Evolutionary conservation across 2,888 invertebrate genomes (phyloP), one percentile per base, ranked within the genome.

Genomic region (Escarpia spicata): DNA sequence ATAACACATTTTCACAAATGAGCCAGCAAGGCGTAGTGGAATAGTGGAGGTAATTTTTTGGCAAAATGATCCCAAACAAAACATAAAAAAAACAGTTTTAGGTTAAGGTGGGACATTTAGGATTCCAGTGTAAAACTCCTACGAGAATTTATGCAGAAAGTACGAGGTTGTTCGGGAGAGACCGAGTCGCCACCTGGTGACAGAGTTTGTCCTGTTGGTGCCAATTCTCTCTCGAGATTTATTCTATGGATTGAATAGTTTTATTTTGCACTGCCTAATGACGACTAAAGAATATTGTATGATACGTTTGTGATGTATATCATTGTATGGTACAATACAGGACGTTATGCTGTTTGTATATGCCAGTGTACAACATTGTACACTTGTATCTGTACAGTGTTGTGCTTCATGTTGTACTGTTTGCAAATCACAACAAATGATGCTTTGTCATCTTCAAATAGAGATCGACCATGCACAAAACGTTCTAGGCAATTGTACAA

Each of bases 301-400:
- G n/a, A 75, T 26, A 75, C 4, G 75, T 75, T 75, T 75, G 75
- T n/a, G 19, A 75, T 75, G 75, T 75, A 75, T 75, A 75, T 75
- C 75, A n/a, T 75, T 75, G 75, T 75, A 75, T 75, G 75, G 75
- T 75, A 75, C 75, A 75, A 75, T 75, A 75, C n/a, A 75, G 75
- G 75, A 75, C 75, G 75, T 75, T 75, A 75, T 75, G 75, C 75
- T 75, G 75, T 75, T 75, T 75, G 75, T 75, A 75, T 75, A 26
- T 19, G n/a, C 26, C 19, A 26, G 75, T 75, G 75, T 75, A 75
- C 75, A 75, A 75, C 6, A 26, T 75, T 75, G 75, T 26, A 75
- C 75, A 75, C 19, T 75, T 75, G 75, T 15, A 75, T 75, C 6
- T 75, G 75, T 75, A 75, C 75, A 75, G 75, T 75, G 19, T 26